Evolutionary conservation across 2,113 vertebrate species (phyloP), one percentile per base, ranked within the genome.

Genomic region (Turnix velox): DNA sequence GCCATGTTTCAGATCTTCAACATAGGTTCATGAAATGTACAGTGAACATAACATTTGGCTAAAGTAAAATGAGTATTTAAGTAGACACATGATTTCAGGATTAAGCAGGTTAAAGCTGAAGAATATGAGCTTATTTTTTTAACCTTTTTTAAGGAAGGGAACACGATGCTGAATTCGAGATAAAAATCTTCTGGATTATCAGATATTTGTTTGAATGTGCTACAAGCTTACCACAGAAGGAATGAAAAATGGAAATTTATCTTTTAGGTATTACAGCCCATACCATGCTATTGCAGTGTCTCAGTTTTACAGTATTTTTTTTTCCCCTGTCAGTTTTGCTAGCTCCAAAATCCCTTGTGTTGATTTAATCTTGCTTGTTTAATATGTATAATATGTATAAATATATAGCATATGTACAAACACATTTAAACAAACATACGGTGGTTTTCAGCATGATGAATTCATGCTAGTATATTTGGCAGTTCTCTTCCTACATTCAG

Each of bases 361-460:
- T 86, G 55, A 65, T 92, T 68, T 84, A 48, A 65, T 68, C 7
- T 90, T 75, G 24, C 37, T 78, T 92, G 58, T 84, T 92, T 92
- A 84, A 82, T 68, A 63, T 52, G 23, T 39, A 68, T 92, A 84
- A 82, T 68, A 63, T 52, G 23, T 39, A 68, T 42, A 81, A 90
- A 93, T 82, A 84, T 30, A 35, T 6, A 54, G 22, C 72, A 45
- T 68, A 87, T 81, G 37, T 75, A 42, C 40, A 94, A 96, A 96
- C 91, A 94, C 4, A n/a, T 71, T 90, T 71, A 95, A 93, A 92
- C 73, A 88, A 96, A 86, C 92, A 96, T 91, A 93, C 94, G 90
- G 86, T 46, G 23, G 18, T 31, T 90, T 96, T 93, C 88, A 90
- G 43, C 51, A 76, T 0, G 6, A 79, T 55, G 48, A 51, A 63